These are phyloP conservation scores for Dascillus cervinus DNA, from an alignment of 2,888 invertebrate genomes.

Conservation along the genomic window DNA sequence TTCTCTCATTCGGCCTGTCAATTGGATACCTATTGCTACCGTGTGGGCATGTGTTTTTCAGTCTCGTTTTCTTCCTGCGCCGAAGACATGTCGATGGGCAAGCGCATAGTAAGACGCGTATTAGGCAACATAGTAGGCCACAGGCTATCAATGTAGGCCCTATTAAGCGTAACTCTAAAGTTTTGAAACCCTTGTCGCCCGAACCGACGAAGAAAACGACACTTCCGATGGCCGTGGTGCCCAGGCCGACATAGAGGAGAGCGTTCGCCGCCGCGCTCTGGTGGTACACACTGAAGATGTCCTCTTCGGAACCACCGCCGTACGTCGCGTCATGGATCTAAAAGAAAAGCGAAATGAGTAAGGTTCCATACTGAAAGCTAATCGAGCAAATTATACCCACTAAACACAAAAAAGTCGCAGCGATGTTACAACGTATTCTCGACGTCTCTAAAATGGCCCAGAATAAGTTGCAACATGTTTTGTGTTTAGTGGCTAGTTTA, in stretches of 20 bases:
- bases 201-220: conserved; percentile 86
- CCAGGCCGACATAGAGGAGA: conserved; percentile 77
- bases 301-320: conserved; percentile 60
- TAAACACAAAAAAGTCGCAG: too few relatives aligned
- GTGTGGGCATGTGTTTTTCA: conserved; percentile 42
- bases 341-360: too few relatives aligned
- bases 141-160: conserved; percentile 66
- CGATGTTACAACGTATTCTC: too few relatives aligned
- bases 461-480: too few relatives aligned
- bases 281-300: conserved; percentile 57
- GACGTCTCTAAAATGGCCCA: too few relatives aligned
- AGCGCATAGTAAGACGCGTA: conserved; percentile 77
- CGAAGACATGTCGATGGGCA: conserved; percentile 71
- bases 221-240: conserved; percentile 73
- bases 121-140: conserved; percentile 74
- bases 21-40: conserved; percentile 30
- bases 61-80: conserved; percentile 55
- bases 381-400: too few relatives aligned
- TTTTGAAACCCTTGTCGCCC: conserved; percentile 82
- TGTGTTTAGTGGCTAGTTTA: too few relatives aligned
- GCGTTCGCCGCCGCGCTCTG: conserved; percentile 79
- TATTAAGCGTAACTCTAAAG: conserved; percentile 75
- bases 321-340: conserved; percentile 81
- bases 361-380: too few relatives aligned
- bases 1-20: conserved; percentile 9